Evolutionary conservation across 2,888 invertebrate genomes (phyloP), one percentile per base, ranked within the genome.

Genomic region (Serripes groenlandicus): DNA sequence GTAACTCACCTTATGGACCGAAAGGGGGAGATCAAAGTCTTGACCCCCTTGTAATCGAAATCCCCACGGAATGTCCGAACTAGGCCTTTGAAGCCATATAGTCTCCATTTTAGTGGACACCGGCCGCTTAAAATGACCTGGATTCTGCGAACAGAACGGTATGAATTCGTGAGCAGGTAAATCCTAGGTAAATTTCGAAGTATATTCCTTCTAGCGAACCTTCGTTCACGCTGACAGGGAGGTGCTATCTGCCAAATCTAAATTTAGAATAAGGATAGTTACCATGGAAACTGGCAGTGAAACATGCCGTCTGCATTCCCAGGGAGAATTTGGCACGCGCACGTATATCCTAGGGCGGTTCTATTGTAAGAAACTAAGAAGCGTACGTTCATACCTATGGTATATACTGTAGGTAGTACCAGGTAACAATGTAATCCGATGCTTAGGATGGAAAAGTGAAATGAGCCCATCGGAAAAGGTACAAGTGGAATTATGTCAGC

Each of bases 11-110:
- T 92, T 91, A 78, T 93, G 93, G 23, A 94, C 93, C 15, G 92
- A 87, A 23, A 94, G 88, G 23, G 94, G 93, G 35, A 90, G 88
- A 26, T 90, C 90, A 79, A 91, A 93, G 79, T 94, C 94, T 60
- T 91, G 86, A 15, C 94, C 94, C 69, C 94, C 94, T 78, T 92
- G 92, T 49, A 94, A 91, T 56, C 94, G 93, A 89, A 94, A 94
- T 69, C 94, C 94, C 94, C 94, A 94, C 42, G 94, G 94, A 71
- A 93, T 89, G 62, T 92, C 92, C 71, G 84, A 80, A 73, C 87
- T 88, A 30, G 93, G 91, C 66, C 94, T 82, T 86, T 93, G 93
- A 73, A 94, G 88, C 93, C 93, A 94, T 58, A 94, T 91, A 30
- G 93, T 94, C 89, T 94, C 93, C 92, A 92, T 93, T 70, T 52